A percentile compares a stretch with the other conserved stretches of the same genome.
Conservation (phyloP, 1,140 invertebrate species). For the Harlomillsia oculata region DNA sequence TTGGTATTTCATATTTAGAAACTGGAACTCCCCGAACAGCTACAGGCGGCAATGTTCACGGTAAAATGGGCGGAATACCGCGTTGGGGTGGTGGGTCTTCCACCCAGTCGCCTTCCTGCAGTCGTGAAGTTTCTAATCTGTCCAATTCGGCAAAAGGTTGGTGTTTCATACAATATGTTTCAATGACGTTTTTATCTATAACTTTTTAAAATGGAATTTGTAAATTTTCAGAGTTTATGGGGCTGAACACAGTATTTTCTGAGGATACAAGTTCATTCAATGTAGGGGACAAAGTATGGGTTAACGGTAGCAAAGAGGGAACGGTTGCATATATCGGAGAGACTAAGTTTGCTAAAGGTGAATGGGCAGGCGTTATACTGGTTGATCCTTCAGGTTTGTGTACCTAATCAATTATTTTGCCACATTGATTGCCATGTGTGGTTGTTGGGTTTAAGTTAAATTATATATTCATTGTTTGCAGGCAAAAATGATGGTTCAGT, state of each 20-base stretch:
- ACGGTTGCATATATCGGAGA: slow-evolving; percentile 94
- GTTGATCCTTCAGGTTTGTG: slow-evolving; percentile 77
- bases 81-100: too few relatives aligned
- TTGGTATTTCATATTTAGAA: too few relatives aligned
- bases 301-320: slow-evolving; percentile 88
- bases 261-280: slow-evolving; percentile 75
- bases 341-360: slow-evolving; percentile 87
- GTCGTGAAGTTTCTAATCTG: too few relatives aligned
- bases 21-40: too few relatives aligned
- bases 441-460: background rate
- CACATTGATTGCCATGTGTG: background rate
- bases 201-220: background rate
- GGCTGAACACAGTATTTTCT: slow-evolving; percentile 66
- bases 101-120: too few relatives aligned
- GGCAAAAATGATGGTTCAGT: slow-evolving; percentile 47
- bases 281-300: slow-evolving; percentile 88
- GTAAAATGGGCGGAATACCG: too few relatives aligned
- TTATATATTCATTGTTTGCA: slow-evolving; percentile 3
- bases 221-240: background rate
- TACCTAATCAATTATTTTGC: background rate
- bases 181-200: too few relatives aligned
- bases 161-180: too few relatives aligned
- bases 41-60: too few relatives aligned
- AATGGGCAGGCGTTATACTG: slow-evolving; percentile 93
- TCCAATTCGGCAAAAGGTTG: too few relatives aligned